These are phyloP conservation scores for Caenorhabditis angaria DNA, from an alignment of 2,888 invertebrate genomes.

Conservation along the genomic window DNA sequence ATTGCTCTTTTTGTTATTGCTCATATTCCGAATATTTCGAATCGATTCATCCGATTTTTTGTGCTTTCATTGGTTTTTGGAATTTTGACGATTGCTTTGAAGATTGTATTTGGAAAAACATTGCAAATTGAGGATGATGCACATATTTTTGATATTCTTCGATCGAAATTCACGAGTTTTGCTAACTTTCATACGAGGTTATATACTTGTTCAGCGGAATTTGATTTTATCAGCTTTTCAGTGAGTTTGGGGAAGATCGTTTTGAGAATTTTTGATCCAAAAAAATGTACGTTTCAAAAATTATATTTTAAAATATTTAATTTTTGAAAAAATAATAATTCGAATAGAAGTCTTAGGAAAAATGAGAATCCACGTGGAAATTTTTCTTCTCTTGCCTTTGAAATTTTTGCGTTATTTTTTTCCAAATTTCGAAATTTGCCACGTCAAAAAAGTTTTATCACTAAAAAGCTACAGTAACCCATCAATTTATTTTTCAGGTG, in stretches of 20 bases:
- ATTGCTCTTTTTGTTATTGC: slow-evolving; percentile 68
- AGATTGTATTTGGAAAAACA: slow-evolving; percentile 71
- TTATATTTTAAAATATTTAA: too few relatives aligned
- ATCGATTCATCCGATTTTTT: slow-evolving; percentile 37
- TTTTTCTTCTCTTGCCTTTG: too few relatives aligned
- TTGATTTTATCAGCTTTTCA: slow-evolving; percentile 78
- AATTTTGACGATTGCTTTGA: slow-evolving; percentile 72
- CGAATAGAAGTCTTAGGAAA: too few relatives aligned
- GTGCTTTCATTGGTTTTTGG: slow-evolving; percentile 67
- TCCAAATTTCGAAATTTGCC: too few relatives aligned
- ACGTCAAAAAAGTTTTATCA: too few relatives aligned
- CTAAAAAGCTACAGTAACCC: background rate
- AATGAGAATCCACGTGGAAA: too few relatives aligned
- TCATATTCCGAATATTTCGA: background rate
- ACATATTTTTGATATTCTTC: slow-evolving; percentile 81
- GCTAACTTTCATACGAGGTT: slow-evolving; percentile 82
- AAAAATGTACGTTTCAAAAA: background rate
- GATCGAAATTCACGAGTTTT: slow-evolving; percentile 80
- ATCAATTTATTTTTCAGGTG: slow-evolving; percentile 73
- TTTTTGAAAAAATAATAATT: too few relatives aligned
- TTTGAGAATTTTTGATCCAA: background rate
- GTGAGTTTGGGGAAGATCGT: background rate
- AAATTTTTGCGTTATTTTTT: too few relatives aligned
- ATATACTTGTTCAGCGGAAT: slow-evolving; percentile 83
- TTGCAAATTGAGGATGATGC: slow-evolving; percentile 74